phyloP scores from a whole-genome alignment of 2,888 invertebrate species.

The Chrysotoxum bicinctum region DNA sequence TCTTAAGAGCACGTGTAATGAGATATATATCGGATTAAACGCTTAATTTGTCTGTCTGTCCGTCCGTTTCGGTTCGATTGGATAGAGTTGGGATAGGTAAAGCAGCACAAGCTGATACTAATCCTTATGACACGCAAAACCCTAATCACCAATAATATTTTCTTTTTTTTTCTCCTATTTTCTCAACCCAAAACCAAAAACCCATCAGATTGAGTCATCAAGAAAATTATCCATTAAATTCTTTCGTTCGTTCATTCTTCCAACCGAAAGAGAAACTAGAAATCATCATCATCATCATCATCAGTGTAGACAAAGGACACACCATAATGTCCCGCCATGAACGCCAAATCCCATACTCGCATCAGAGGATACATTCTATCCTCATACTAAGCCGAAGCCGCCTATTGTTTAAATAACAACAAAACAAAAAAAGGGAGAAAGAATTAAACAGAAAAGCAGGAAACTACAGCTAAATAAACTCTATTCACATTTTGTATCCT shows the following conservation, averaged over 20 bases:
- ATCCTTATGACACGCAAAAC: slow-evolving; percentile 20
- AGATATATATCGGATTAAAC: slow-evolving; percentile 6
- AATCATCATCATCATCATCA: slow-evolving; percentile 29
- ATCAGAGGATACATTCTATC: slow-evolving; percentile 29
- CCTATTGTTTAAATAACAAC: slow-evolving; percentile 48
- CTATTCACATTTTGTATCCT: slow-evolving; percentile 31
- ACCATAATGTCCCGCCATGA: slow-evolving; percentile 18
- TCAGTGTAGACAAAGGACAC: slow-evolving; percentile 12
- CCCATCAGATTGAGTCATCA: slow-evolving; percentile 49
- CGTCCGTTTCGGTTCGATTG: not conserved
- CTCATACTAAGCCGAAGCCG: slow-evolving; percentile 28
- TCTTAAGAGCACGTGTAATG: not conserved
- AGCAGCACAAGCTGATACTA: not conserved
- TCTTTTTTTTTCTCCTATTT: not conserved
- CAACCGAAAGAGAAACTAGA: slow-evolving; percentile 15
- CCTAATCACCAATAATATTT: slow-evolving; percentile 28
- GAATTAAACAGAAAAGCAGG: not conserved
- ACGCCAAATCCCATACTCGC: not conserved
- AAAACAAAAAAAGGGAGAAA: not conserved
- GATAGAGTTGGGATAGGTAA: not conserved
- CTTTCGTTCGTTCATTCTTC: not conserved
- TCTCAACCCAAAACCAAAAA: not conserved
- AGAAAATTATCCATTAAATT: slow-evolving; percentile 11
- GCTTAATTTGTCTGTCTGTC: slow-evolving; percentile 6
- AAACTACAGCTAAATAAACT: slow-evolving; percentile 44